Percentiles rank a stretch among this genome's conserved stretches.
These are phyloP conservation scores for Colletes gigas DNA, from an alignment of 1,140 invertebrate species.

Conservation along the genomic window DNA sequence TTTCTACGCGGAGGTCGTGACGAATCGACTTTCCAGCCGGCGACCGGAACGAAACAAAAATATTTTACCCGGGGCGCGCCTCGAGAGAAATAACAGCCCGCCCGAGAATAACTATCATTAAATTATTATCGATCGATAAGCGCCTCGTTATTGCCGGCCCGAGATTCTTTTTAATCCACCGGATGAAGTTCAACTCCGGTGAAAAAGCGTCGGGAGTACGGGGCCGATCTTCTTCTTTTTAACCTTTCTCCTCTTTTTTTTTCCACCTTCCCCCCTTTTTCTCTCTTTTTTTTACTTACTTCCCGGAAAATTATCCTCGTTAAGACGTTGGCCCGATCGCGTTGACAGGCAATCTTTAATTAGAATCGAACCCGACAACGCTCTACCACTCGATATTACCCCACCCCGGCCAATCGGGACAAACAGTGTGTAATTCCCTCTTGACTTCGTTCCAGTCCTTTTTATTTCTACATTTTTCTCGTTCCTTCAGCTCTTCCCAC, in stretches of 20 bases:
- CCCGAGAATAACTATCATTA: conserved; percentile 65
- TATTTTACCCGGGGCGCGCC: conserved; percentile 53
- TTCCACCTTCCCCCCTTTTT: too few species aligned
- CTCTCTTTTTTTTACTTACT: not conserved
- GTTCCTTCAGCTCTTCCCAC: not conserved
- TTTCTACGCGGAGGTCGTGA: conserved; percentile 76
- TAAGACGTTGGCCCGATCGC: conserved; percentile 45
- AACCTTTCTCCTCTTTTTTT: not conserved
- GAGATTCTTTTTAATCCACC: conserved; percentile 56
- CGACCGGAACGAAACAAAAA: conserved; percentile 64
- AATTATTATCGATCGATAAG: conserved; percentile 67
- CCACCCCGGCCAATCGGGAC: not conserved
- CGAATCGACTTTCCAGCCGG: conserved; percentile 77
- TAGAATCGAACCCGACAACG: conserved; percentile 55
- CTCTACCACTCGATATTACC: not conserved
- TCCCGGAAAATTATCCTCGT: conserved; percentile 58
- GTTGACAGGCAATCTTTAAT: conserved; percentile 61
- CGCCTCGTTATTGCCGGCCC: conserved; percentile 58
- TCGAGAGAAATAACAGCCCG: conserved; percentile 60
- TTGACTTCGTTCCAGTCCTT: not conserved
- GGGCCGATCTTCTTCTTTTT: not conserved
- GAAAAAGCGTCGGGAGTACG: conserved; percentile 33
- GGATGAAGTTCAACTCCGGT: conserved; percentile 47
- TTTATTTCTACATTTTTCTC: not conserved
- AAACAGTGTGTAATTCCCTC: not conserved